Conservation (phyloP, 1,140 invertebrate species). For the Rhopalosiphum maidis region DNA sequence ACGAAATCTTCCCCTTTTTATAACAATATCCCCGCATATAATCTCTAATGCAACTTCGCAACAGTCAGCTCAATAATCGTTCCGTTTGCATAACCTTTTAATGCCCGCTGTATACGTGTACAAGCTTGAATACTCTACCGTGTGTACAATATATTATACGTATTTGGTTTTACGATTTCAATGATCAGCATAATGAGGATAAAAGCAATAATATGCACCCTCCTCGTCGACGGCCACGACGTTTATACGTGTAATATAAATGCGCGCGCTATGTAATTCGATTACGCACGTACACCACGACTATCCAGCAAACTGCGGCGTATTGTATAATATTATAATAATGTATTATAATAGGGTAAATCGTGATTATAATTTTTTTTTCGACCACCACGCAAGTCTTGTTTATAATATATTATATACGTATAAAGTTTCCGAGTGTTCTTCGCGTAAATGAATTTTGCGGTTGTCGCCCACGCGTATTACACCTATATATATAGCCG, state of each 20-base stretch:
- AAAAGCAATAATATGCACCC: conserved; percentile 18
- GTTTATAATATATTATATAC: neutral
- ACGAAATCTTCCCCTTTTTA: neutral
- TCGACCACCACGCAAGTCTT: neutral
- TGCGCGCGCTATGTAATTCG: neutral
- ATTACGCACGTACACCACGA: neutral
- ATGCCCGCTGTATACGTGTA: neutral
- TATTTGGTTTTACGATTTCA: neutral
- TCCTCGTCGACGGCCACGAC: neutral
- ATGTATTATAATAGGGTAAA: neutral
- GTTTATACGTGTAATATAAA: neutral
- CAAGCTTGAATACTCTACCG: neutral
- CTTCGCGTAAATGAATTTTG: neutral
- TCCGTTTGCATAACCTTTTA: neutral
- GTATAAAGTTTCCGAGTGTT: neutral
- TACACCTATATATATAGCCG: neutral
- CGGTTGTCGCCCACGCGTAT: neutral
- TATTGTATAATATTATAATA: neutral
- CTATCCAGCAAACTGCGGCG: neutral
- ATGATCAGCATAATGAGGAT: neutral
- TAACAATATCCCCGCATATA: neutral
- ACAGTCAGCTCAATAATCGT: neutral
- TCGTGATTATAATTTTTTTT: conserved; percentile 1
- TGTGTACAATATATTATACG: neutral
- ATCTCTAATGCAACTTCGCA: neutral